These are phyloP conservation scores for Euspilapteryx auroguttella DNA, from an alignment of 2,888 invertebrate genomes.

Conservation along the genomic window DNA sequence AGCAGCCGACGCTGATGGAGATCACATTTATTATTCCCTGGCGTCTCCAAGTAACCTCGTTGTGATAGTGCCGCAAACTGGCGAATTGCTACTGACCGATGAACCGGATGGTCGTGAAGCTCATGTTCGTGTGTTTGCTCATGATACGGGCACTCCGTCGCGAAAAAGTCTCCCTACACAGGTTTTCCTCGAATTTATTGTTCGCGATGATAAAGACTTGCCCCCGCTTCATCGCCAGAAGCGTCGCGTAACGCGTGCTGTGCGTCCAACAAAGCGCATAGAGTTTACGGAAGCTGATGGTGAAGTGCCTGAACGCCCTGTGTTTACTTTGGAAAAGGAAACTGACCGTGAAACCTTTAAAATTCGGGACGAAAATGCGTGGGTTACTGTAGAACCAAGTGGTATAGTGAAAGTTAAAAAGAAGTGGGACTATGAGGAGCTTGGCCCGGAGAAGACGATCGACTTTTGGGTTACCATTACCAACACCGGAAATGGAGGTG, in stretches of 20 bases:
- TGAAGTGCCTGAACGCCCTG: constrained; percentile 82
- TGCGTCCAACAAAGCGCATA: constrained; percentile 91
- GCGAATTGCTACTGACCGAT: constrained; percentile 81
- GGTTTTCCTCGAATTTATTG: constrained; percentile 73
- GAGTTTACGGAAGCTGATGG: constrained; percentile 92
- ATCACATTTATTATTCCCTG: constrained; percentile 85
- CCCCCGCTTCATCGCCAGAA: constrained; percentile 71
- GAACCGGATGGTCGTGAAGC: constrained; percentile 72
- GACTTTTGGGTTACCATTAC: constrained; percentile 96
- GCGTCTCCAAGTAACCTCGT: constrained; percentile 79
- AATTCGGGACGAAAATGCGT: constrained; percentile 90
- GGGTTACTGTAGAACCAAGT: constrained; percentile 91
- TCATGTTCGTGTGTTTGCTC: constrained; percentile 77
- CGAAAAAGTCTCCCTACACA: constrained; percentile 73
- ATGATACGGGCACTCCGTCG: constrained; percentile 78
- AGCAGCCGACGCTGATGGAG: constrained; percentile 90
- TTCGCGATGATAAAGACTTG: constrained; percentile 60
- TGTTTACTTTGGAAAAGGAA: constrained; percentile 89
- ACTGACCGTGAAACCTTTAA: constrained; percentile 91
- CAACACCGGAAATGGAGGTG: constrained; percentile 86
- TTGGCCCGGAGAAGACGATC: constrained; percentile 92
- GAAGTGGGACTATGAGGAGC: constrained; percentile 96
- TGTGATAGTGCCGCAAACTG: constrained; percentile 91
- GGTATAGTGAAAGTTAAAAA: constrained; percentile 92
- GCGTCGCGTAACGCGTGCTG: constrained; percentile 82